A percentile compares a stretch with the other conserved stretches of the same genome.
These are phyloP conservation scores for Oreochromis mossambicus DNA, from an alignment of 2,797 vertebrate genomes.

Conservation along the genomic window DNA sequence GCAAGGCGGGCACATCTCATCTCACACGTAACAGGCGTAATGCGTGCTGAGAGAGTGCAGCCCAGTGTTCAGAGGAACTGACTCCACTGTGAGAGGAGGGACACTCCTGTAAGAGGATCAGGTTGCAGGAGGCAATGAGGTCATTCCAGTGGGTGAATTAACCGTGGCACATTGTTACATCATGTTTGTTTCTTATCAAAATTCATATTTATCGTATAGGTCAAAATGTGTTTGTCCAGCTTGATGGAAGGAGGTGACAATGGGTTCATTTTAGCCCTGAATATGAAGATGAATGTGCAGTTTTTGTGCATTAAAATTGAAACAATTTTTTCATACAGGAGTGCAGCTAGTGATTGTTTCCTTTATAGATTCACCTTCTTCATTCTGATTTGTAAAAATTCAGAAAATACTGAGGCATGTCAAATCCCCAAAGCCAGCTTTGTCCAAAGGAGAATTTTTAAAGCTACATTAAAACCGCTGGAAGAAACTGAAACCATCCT, in stretches of 20 bases:
- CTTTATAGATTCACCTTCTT: not conserved
- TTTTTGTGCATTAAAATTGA: not conserved
- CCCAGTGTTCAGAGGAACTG: slow-evolving; percentile 28
- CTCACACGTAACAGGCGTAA: slow-evolving; percentile 39
- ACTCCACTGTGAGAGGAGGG: slow-evolving; percentile 31
- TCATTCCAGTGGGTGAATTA: slow-evolving; percentile 46
- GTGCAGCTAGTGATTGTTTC: not conserved
- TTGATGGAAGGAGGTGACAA: not conserved
- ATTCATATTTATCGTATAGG: not conserved
- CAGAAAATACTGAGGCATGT: rapidly evolving
- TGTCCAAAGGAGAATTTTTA: not conserved
- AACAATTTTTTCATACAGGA: not conserved
- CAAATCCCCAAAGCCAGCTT: not conserved
- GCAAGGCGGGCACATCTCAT: not conserved
- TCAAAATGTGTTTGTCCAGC: not conserved
- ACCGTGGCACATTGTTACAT: slow-evolving; percentile 38
- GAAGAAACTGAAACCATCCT: not conserved
- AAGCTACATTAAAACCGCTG: not conserved
- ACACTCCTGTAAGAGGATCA: slow-evolving; percentile 53
- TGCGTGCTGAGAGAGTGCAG: not conserved
- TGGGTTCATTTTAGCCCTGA: not conserved
- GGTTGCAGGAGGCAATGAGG: slow-evolving; percentile 50
- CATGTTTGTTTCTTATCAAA: slow-evolving; percentile 8
- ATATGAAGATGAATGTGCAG: not conserved
- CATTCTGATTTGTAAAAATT: not conserved